These are phyloP conservation scores for Chaetodon auriga DNA, from an alignment of 2,113 vertebrate species.

Conservation along the genomic window DNA sequence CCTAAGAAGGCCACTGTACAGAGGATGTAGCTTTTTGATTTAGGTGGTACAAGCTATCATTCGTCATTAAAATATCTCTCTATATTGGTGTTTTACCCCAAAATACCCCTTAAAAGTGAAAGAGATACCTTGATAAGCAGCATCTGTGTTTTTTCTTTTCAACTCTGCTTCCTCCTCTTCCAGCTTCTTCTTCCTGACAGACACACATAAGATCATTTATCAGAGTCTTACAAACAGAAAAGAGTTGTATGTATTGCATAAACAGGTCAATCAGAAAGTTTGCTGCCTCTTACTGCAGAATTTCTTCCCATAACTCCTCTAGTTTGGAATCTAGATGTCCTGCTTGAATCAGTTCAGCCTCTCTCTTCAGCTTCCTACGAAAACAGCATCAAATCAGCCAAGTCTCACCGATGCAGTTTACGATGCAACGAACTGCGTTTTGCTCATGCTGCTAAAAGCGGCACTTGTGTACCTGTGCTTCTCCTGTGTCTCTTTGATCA, in stretches of 20 bases:
- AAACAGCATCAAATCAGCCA: neutral
- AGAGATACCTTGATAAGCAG: slow-evolving; percentile 92
- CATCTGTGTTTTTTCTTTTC: slow-evolving; percentile 93
- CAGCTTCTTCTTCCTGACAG: slow-evolving; percentile 85
- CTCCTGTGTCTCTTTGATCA: slow-evolving; percentile 96
- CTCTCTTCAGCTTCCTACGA: slow-evolving; percentile 92
- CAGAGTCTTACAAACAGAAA: neutral
- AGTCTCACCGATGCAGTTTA: neutral
- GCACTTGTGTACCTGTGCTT: slow-evolving; percentile 88
- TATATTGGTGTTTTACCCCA: neutral
- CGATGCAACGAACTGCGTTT: fast-evolving
- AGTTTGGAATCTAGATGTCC: slow-evolving; percentile 94
- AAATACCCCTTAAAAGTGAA: slow-evolving; percentile 10
- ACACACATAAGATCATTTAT: slow-evolving; percentile 22
- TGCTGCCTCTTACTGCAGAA: slow-evolving; percentile 86
- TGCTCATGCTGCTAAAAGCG: neutral
- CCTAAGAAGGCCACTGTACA: no score
- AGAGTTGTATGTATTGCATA: neutral
- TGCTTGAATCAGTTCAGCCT: slow-evolving; percentile 93
- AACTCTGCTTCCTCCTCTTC: slow-evolving; percentile 94
- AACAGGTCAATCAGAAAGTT: slow-evolving; percentile 9
- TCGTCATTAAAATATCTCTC: neutral
- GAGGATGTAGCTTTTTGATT: neutral
- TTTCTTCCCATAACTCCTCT: slow-evolving; percentile 93
- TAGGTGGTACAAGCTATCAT: neutral